Percentiles rank a stretch among this genome's conserved stretches.
These are phyloP conservation scores for Thereva nobilitata DNA, from an alignment of 2,888 invertebrate genomes.

Conservation along the genomic window DNA sequence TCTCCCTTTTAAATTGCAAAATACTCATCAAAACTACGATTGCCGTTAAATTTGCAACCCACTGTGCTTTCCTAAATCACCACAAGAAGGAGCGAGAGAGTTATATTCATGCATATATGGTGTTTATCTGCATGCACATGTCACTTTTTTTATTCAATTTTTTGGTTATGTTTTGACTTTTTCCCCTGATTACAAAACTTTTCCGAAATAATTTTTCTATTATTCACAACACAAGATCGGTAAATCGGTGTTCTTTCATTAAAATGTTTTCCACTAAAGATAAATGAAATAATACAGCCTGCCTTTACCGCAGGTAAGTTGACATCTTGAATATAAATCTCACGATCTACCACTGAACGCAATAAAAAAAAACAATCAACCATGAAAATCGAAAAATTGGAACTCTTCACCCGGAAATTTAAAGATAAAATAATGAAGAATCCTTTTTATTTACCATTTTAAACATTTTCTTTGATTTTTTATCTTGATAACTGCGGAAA, in stretches of 20 bases:
- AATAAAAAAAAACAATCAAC: background rate
- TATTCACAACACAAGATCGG: background rate
- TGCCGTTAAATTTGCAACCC: slow-evolving; percentile 12
- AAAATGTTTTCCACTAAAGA: no score
- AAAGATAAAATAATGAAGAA: background rate
- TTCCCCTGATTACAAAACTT: slow-evolving; percentile 34
- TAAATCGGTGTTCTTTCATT: no score
- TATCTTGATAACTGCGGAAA: no score
- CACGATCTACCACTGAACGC: no score
- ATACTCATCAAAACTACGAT: background rate
- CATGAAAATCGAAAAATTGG: background rate
- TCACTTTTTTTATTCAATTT: slow-evolving; percentile 34
- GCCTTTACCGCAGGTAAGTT: no score
- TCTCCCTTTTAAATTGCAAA: no score
- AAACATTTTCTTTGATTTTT: slow-evolving; percentile 13
- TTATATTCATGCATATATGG: background rate
- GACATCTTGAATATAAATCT: no score
- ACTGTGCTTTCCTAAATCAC: slow-evolving; percentile 4
- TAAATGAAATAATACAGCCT: no score
- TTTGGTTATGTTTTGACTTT: slow-evolving; percentile 42
- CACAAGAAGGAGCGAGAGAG: slow-evolving; percentile 22
- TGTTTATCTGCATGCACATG: slow-evolving; percentile 34
- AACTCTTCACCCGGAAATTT: background rate
- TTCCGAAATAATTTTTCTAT: background rate
- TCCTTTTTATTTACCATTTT: slow-evolving; percentile 9